Conservation (phyloP, 2,888 invertebrate species). For the Bombylius major region DNA sequence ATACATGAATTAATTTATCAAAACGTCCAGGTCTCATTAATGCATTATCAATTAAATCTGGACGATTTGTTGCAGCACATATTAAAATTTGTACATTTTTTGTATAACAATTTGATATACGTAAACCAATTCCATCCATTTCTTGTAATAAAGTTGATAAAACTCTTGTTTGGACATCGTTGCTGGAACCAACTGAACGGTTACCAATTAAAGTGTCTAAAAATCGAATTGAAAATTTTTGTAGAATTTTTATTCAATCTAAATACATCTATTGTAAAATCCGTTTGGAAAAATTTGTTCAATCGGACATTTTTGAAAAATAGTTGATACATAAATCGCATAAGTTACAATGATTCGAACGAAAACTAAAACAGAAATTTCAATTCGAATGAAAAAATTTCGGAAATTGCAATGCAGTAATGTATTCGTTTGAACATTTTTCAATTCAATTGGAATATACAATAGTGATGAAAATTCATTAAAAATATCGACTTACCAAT, state of each 20-base stretch:
- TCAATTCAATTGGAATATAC: too few species aligned
- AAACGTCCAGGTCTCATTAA: slow-evolving; percentile 50
- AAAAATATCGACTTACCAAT: slow-evolving; percentile 33
- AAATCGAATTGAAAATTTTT: not conserved
- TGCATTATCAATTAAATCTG: slow-evolving; percentile 49
- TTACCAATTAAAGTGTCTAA: slow-evolving; percentile 40
- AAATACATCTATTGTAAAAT: too few species aligned
- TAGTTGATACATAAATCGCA: too few species aligned
- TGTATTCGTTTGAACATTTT: too few species aligned
- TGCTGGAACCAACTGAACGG: slow-evolving; percentile 24
- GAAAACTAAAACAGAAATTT: too few species aligned
- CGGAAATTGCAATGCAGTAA: too few species aligned
- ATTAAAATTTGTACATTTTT: slow-evolving; percentile 38
- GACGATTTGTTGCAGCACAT: slow-evolving; percentile 53
- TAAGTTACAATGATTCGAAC: too few species aligned
- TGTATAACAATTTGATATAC: slow-evolving; percentile 1
- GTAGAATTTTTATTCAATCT: not conserved
- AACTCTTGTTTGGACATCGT: slow-evolving; percentile 44
- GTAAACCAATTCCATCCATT: slow-evolving; percentile 49
- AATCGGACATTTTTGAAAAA: too few species aligned
- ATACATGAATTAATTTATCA: slow-evolving; percentile 47
- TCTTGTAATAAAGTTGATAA: slow-evolving; percentile 49
- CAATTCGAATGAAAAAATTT: too few species aligned
- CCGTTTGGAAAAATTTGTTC: too few species aligned
- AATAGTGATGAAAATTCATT: not conserved